These are phyloP conservation scores for Synanceia verrucosa DNA, from an alignment of 2,797 vertebrate genomes.

Conservation along the genomic window DNA sequence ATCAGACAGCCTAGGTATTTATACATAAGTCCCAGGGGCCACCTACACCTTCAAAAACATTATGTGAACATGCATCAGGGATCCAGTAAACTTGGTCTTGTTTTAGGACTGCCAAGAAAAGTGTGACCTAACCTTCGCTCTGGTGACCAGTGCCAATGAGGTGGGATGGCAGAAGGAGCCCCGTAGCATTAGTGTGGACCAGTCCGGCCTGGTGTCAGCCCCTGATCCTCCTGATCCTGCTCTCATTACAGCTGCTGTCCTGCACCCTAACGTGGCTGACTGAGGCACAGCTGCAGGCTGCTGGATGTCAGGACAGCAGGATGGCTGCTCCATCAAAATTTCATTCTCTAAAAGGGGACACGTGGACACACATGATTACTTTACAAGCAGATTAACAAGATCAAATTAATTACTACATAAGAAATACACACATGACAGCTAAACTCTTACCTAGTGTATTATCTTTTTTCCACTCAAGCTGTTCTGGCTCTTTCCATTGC, in stretches of 20 bases:
- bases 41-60: too few relatives aligned
- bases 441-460: constrained; percentile 57
- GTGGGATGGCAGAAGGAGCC: constrained; percentile 54
- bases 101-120: neutral
- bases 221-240: constrained; percentile 7
- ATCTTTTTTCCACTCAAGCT: constrained; percentile 54
- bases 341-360: constrained; percentile 29
- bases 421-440: neutral
- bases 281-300: constrained; percentile 5
- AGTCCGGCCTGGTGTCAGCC: constrained; percentile 35
- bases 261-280: constrained; percentile 3
- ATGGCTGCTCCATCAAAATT: constrained; percentile 11
- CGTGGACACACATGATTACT: neutral
- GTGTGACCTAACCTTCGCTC: constrained; percentile 73
- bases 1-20: too few relatives aligned
- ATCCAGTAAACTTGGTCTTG: neutral
- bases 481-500: constrained; percentile 77
- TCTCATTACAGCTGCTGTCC: constrained; percentile 10
- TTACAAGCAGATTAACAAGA: neutral
- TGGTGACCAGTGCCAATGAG: constrained; percentile 54
- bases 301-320: constrained; percentile 2
- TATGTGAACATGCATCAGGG: too few relatives aligned
- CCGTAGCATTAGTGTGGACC: constrained; percentile 66
- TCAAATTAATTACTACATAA: neutral
- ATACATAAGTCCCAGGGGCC: too few relatives aligned